Base-by-base conservation (phyloP, 2,888 invertebrate genomes). In the Leptopterna dolabrata region DNA sequence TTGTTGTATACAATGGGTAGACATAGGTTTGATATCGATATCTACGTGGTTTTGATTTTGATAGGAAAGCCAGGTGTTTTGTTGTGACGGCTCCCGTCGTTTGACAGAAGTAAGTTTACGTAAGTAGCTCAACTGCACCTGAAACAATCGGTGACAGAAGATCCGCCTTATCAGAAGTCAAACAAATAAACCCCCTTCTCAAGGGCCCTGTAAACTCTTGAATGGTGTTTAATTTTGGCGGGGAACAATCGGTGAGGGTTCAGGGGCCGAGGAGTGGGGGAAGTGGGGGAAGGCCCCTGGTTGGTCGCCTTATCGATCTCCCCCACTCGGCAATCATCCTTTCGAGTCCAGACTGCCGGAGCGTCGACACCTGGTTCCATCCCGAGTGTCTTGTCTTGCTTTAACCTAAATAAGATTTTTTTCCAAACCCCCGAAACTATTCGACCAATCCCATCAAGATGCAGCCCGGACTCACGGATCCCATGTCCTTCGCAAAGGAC, bases 401-500 rank as follows among this genome's bases (percentile, higher is more conserved):
- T 29, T 45, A 30, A 55, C 27, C 14, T 47, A 51, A 51, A 27
- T 51, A 4, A 36, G n/a, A n/a, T n/a, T n/a, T 30, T 19, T 73
- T 73, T 76, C 36, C n/a, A n/a, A 7, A 30, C 76, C 0, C 19
- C 4, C 14, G 30, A 19, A 41, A 9, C 36, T n/a, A n/a, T n/a
- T n/a, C 43, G 45, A 43, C 43, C 43, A 47, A 81, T 30, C 19
- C 45, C n/a, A 43, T 27, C 82, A 89, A 88, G 86, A 92, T 91
- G 90, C 92, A 92, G 91, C 91, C 92, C 90, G 91, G 91, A 90
- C 91, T 93, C 89, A 91, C 93, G 90, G 97, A 97, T 95, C 96
- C 96, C 91, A 93, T 96, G 92, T 94, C 95, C 92, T 97, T 97
- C 92, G 91, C 95, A 90, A 97, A 97, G 93, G 98, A 98, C 93